phyloP scores from a whole-genome alignment of 1,140 invertebrate species.

The Drosophila sturtevanti region DNA sequence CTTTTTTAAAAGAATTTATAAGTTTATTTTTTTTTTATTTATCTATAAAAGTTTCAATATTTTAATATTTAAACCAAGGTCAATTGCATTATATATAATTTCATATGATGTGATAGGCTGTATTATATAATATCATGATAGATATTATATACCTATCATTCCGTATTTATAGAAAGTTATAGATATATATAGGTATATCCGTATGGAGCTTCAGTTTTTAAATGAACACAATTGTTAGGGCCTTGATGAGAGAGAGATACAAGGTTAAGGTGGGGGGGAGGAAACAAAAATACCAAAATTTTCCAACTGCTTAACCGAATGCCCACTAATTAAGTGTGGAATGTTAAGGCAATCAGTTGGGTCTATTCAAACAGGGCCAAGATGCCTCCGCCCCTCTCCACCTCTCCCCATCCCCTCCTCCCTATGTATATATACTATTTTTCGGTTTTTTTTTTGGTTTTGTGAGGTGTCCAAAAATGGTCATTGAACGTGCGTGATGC shows the following conservation, averaged over 20 bases:
- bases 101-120: no score
- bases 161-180: no score
- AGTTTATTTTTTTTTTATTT: no score
- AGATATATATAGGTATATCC: no score
- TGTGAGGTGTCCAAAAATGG: constrained; percentile 55
- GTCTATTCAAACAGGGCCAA: constrained; percentile 37
- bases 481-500: constrained; percentile 44
- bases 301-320: constrained; percentile 10
- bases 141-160: no score
- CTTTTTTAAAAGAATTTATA: no score
- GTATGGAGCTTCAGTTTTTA: no score
- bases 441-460: neutral
- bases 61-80: no score
- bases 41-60: no score
- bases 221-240: neutral
- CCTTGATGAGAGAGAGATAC: neutral
- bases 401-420: neutral
- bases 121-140: no score
- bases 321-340: constrained; percentile 69
- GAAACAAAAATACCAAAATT: constrained; percentile 24
- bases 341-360: constrained; percentile 68
- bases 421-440: no score
- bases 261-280: neutral
- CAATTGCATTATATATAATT: no score
- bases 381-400: neutral